These are phyloP conservation scores for Hydrocynus forskahlii DNA, from an alignment of 2,797 vertebrate genomes.

Conservation along the genomic window DNA sequence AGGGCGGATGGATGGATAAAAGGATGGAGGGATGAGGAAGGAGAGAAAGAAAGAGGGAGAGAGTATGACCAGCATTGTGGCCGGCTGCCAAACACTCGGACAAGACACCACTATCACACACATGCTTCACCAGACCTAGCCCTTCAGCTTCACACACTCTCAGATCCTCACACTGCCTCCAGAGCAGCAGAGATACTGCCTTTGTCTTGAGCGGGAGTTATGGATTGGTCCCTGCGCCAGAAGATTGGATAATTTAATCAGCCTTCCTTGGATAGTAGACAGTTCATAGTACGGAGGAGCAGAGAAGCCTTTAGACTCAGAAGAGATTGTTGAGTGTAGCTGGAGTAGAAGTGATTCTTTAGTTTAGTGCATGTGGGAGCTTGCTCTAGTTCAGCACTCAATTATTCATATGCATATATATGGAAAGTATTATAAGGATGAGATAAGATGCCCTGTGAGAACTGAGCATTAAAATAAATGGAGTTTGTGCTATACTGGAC, in stretches of 20 bases:
- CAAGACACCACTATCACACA: slow-evolving; percentile 61
- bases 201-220: slow-evolving; percentile 6
- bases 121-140: slow-evolving; percentile 14
- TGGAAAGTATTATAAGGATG: too few relatives aligned
- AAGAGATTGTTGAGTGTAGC: neutral
- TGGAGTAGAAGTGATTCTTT: too few relatives aligned
- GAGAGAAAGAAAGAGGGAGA: slow-evolving; percentile 67
- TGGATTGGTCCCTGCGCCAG: neutral
- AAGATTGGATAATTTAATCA: neutral
- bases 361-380: too few relatives aligned
- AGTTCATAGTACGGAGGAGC: neutral
- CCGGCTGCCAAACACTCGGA: slow-evolving; percentile 66
- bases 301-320: neutral
- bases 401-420: neutral
- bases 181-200: slow-evolving; percentile 14
- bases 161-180: neutral
- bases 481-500: neutral
- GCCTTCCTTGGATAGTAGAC: neutral
- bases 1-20: slow-evolving; percentile 55
- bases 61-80: slow-evolving; percentile 75
- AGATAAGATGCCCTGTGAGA: neutral
- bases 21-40: slow-evolving; percentile 17
- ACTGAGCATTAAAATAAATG: neutral
- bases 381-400: neutral
- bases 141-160: neutral